These are phyloP conservation scores for Archegozetes longisetosus DNA, from an alignment of 1,140 invertebrate genomes.

Conservation along the genomic window DNA sequence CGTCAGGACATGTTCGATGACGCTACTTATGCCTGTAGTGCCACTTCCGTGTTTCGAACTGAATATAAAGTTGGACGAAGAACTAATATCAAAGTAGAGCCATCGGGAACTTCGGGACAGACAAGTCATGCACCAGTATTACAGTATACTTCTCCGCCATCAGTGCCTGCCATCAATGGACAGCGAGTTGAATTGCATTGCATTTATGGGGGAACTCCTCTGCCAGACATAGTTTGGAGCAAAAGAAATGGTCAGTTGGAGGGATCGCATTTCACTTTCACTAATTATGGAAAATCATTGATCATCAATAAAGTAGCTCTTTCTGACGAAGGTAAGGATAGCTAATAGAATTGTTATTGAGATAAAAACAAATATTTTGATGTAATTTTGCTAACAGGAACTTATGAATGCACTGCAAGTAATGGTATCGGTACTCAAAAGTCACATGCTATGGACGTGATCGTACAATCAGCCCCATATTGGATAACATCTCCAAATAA, in stretches of 20 bases:
- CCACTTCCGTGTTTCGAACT: slow-evolving; percentile 51
- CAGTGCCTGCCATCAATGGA: slow-evolving; percentile 63
- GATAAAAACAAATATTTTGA: too few relatives aligned
- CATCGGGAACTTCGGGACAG: slow-evolving; percentile 44
- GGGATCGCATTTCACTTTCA: slow-evolving; percentile 50
- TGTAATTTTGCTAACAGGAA: slow-evolving; percentile 37
- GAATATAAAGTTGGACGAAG: slow-evolving; percentile 71
- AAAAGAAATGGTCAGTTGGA: slow-evolving; percentile 44
- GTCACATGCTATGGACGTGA: slow-evolving; percentile 63
- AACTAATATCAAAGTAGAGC: slow-evolving; percentile 52
- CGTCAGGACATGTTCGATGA: slow-evolving; percentile 59
- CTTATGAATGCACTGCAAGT: slow-evolving; percentile 74
- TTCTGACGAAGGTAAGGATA: slow-evolving; percentile 51
- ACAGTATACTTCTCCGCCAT: slow-evolving; percentile 69
- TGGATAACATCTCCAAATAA: slow-evolving; percentile 82
- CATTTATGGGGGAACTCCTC: slow-evolving; percentile 28
- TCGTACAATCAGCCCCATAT: slow-evolving; percentile 69
- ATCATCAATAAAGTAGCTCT: slow-evolving; percentile 67
- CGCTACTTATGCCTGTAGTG: slow-evolving; percentile 65
- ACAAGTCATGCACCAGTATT: slow-evolving; percentile 55
- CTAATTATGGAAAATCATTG: slow-evolving; percentile 79
- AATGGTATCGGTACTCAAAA: slow-evolving; percentile 70
- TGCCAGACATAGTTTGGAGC: slow-evolving; percentile 47
- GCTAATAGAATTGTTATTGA: too few relatives aligned
- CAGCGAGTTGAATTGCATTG: slow-evolving; percentile 45